Evolutionary conservation across 2,113 vertebrate species (phyloP).

Genomic region (Equus quagga): DNA sequence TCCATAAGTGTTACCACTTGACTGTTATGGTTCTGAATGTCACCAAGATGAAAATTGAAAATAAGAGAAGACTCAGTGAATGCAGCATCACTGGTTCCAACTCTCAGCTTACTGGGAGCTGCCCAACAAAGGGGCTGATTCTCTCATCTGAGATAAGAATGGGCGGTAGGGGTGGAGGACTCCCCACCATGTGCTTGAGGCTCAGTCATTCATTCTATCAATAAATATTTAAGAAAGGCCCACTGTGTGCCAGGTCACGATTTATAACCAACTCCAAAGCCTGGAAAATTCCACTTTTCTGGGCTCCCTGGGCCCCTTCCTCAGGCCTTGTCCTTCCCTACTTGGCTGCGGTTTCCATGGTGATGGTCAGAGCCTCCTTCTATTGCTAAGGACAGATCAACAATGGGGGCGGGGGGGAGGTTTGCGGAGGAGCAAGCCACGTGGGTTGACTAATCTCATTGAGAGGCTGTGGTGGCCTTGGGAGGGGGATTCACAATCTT

Average conservation of each 20-base stretch:
- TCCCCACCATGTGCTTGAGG: rapidly evolving
- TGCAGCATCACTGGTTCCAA: background rate
- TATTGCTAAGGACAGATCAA: constrained; percentile 34
- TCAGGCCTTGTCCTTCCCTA: background rate
- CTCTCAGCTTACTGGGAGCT: too few species aligned
- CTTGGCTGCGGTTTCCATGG: constrained; percentile 44
- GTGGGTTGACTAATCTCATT: background rate
- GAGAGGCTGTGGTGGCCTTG: background rate
- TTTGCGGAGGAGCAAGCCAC: background rate
- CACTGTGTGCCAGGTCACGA: background rate
- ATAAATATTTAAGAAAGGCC: background rate
- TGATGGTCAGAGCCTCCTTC: background rate
- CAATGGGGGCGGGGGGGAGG: background rate
- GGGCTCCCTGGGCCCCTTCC: background rate
- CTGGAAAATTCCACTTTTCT: background rate
- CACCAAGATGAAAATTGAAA: background rate
- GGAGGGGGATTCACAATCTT: background rate
- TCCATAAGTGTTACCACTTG: rapidly evolving
- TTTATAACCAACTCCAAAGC: background rate
- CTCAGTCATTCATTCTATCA: background rate
- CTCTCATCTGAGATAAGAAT: rapidly evolving
- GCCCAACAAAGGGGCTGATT: background rate
- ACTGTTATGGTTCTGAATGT: background rate
- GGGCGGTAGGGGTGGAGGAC: background rate
- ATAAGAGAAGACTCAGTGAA: background rate